Evolutionary conservation across 2,888 invertebrate species (phyloP).

Genomic region (Melanargia galathea): DNA sequence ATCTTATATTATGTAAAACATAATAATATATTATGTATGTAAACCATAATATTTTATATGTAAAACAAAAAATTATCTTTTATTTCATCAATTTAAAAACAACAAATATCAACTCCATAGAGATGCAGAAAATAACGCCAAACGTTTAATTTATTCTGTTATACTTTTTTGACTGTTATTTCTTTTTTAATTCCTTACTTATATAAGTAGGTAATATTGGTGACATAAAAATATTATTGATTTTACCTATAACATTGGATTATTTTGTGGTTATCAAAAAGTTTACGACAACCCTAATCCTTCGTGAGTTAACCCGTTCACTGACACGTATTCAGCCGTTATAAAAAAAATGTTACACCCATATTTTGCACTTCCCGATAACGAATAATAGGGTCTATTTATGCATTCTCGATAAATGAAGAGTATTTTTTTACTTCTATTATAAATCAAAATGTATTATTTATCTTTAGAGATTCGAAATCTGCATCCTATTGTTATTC

Average conservation of each 20-base stretch:
- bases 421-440: constrained; percentile 80
- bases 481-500: constrained; percentile 82
- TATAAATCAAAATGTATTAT: constrained; percentile 83
- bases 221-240: too few relatives aligned
- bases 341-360: constrained; percentile 80
- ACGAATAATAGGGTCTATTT: constrained; percentile 81
- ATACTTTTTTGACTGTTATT: neutral
- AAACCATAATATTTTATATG: too few relatives aligned
- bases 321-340: constrained; percentile 75
- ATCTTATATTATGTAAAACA: too few relatives aligned
- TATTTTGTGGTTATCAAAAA: neutral
- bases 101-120: neutral
- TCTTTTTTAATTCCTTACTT: neutral
- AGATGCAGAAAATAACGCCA: too few relatives aligned
- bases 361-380: constrained; percentile 81
- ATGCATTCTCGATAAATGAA: constrained; percentile 82
- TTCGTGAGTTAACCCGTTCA: constrained; percentile 78
- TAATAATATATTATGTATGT: too few relatives aligned
- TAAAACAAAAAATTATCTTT: too few relatives aligned
- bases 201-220: too few relatives aligned
- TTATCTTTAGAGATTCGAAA: constrained; percentile 81
- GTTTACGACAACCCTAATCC: constrained; percentile 52
- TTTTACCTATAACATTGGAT: neutral
- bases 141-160: too few relatives aligned
- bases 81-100: neutral